Percentiles rank a stretch among this genome's conserved stretches.
These are phyloP conservation scores for Hecatera dysodea DNA, from an alignment of 2,888 invertebrate genomes.

Conservation along the genomic window DNA sequence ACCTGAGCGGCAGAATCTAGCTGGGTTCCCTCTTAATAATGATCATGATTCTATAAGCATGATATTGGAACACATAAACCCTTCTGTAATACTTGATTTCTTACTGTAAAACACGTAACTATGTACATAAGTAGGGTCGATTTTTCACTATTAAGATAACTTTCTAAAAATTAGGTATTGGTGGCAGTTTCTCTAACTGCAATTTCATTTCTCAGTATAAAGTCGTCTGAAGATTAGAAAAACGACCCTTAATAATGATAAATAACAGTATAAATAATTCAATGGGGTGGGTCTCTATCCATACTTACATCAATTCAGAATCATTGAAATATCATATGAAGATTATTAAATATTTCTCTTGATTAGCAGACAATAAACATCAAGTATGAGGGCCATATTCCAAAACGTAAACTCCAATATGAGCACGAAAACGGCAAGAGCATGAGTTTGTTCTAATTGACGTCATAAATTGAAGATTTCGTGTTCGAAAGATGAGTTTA, in stretches of 20 bases:
- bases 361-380: neutral
- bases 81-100: conserved; percentile 14
- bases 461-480: too few species aligned
- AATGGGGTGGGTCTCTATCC: conserved; percentile 50
- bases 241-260: neutral
- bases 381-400: too few species aligned
- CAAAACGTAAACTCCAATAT: too few species aligned
- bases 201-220: neutral
- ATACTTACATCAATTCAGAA: conserved; percentile 49
- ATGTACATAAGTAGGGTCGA: neutral
- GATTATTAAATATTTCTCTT: neutral
- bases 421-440: too few species aligned
- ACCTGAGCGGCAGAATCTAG: neutral
- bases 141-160: neutral
- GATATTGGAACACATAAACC: conserved; percentile 10
- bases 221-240: neutral
- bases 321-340: conserved; percentile 7
- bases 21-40: conserved; percentile 13
- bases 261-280: neutral
- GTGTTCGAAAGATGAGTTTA: too few species aligned
- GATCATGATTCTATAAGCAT: neutral
- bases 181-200: neutral
- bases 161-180: neutral
- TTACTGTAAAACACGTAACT: conserved; percentile 29
- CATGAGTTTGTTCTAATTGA: too few species aligned